These are phyloP conservation scores for Chondrilla cf. caribensis DNA, from an alignment of 37 sponge, comb jelly and placozoan genomes.

Conservation along the genomic window DNA sequence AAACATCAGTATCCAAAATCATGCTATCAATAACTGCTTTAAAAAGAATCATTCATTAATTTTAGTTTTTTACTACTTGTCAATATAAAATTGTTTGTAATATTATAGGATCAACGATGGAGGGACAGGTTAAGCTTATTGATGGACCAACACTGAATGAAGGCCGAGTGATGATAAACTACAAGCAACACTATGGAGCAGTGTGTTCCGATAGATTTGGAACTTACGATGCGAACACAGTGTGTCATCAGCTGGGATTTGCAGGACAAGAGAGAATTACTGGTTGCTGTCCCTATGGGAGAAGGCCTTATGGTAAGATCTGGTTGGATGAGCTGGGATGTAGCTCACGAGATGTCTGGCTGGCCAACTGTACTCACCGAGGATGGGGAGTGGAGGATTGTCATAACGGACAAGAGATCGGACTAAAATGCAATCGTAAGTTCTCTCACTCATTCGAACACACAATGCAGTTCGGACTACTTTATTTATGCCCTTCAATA, in stretches of 20 bases:
- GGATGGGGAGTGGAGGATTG: slow-evolving; percentile 26
- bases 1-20: too few species aligned
- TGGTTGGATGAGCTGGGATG: slow-evolving; percentile 4
- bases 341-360: background rate
- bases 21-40: too few species aligned
- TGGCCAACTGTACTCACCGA: slow-evolving; percentile 24
- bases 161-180: background rate
- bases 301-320: background rate
- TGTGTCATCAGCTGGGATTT: slow-evolving; percentile 21
- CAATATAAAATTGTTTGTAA: background rate
- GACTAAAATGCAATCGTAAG: slow-evolving; percentile 9
- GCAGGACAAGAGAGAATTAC: background rate
- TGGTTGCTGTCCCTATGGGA: background rate
- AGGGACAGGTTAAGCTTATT: background rate
- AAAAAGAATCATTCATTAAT: too few species aligned
- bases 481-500: too few species aligned
- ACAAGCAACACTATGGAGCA: background rate
- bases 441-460: too few species aligned
- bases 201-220: slow-evolving; percentile 13
- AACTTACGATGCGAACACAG: background rate
- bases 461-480: background rate
- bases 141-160: background rate
- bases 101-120: background rate
- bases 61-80: too few species aligned
- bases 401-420: background rate